Percentiles rank a stretch among this genome's conserved stretches.
Conservation (phyloP, 1,140 invertebrate genomes). For the Leucophenga varia region DNA sequence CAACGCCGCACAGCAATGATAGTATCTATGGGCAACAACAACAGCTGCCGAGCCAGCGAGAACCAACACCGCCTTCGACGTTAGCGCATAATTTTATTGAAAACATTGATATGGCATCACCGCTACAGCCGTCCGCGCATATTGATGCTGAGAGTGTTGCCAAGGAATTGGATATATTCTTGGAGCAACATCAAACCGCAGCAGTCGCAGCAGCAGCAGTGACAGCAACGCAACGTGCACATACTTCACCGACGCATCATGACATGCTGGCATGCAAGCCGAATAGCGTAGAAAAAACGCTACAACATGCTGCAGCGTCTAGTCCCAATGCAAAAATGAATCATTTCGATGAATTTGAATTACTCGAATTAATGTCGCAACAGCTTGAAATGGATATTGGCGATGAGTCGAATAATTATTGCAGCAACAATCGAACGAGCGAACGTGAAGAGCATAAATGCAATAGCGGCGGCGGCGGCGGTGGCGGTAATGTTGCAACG, state of each 20-base stretch:
- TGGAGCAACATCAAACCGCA: slow-evolving; percentile 43
- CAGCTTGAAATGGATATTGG: slow-evolving; percentile 55
- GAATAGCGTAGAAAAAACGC: not conserved
- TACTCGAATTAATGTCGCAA: slow-evolving; percentile 53
- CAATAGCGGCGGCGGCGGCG: slow-evolving; percentile 10
- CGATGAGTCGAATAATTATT: slow-evolving; percentile 39
- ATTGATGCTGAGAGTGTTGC: slow-evolving; percentile 41
- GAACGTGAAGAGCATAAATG: not conserved
- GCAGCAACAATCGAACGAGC: slow-evolving; percentile 2
- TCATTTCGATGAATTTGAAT: slow-evolving; percentile 52
- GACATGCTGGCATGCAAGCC: slow-evolving; percentile 18
- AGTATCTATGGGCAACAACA: slow-evolving; percentile 7
- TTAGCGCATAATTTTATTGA: slow-evolving; percentile 30
- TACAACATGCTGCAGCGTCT: not conserved
- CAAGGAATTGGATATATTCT: slow-evolving; percentile 48
- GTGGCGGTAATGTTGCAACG: not conserved
- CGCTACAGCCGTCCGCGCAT: slow-evolving; percentile 28
- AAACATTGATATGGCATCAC: slow-evolving; percentile 50
- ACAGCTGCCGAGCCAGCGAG: slow-evolving; percentile 8
- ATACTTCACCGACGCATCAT: slow-evolving; percentile 16
- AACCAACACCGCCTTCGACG: slow-evolving; percentile 6
- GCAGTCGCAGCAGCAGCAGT: slow-evolving; percentile 12
- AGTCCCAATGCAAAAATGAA: slow-evolving; percentile 43
- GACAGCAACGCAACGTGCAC: slow-evolving; percentile 26
- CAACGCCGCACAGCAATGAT: slow-evolving; percentile 10